These are phyloP conservation scores for Brienomyrus brachyistius DNA, from an alignment of 2,113 vertebrate genomes.

Conservation along the genomic window DNA sequence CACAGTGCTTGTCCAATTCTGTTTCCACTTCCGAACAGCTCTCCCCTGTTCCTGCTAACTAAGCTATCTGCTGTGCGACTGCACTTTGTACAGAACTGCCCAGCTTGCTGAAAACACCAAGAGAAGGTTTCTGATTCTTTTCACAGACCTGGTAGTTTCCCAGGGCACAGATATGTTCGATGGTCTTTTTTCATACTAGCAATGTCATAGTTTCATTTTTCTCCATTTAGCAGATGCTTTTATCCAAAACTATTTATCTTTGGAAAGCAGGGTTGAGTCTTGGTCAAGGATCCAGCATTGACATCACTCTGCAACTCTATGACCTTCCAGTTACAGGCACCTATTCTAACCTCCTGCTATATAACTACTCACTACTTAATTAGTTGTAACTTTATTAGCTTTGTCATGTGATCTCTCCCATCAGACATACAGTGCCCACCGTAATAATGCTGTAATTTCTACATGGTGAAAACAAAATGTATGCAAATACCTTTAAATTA, in stretches of 20 bases:
- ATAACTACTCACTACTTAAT: neutral
- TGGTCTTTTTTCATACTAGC: neutral
- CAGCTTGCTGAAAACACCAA: neutral
- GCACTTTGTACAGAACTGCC: neutral
- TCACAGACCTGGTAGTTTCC: neutral
- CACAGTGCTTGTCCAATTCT: neutral
- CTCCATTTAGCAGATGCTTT: neutral
- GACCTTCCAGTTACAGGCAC: too few species aligned
- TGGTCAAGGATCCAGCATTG: too few species aligned
- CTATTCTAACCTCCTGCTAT: neutral
- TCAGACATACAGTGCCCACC: neutral
- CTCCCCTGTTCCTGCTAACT: neutral
- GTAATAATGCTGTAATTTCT: neutral
- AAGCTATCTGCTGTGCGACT: neutral
- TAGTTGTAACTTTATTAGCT: neutral
- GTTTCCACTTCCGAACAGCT: neutral
- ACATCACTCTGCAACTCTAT: too few species aligned
- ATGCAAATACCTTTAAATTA: neutral
- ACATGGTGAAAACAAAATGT: neutral
- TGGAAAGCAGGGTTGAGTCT: neutral
- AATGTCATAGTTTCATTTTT: neutral
- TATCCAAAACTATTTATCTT: neutral
- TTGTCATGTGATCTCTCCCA: neutral
- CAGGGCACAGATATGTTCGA: neutral
- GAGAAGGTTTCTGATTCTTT: neutral